Conservation (phyloP, 2,888 invertebrate genomes). For the Sarcophaga carnaria region DNA sequence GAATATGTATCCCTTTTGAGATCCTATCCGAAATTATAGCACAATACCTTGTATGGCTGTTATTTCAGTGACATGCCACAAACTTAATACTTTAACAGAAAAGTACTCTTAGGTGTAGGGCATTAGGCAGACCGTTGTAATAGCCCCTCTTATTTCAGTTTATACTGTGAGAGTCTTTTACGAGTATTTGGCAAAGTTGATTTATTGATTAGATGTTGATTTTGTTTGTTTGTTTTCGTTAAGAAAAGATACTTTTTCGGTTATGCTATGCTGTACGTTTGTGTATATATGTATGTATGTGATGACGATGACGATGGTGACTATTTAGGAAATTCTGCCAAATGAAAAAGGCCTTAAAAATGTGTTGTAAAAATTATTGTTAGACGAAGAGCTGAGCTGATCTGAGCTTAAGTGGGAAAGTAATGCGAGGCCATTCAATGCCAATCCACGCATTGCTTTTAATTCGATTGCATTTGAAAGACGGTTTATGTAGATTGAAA, state of each 20-base stretch:
- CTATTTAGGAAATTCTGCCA: conserved; percentile 43
- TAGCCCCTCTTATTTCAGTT: too few species aligned
- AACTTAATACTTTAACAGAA: too few species aligned
- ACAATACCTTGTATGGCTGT: too few species aligned
- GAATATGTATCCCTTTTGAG: too few species aligned
- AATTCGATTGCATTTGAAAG: neutral
- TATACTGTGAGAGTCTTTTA: conserved; percentile 10
- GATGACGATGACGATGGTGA: neutral
- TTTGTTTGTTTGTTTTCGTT: conserved; percentile 22
- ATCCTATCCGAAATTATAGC: too few species aligned
- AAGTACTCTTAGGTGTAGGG: too few species aligned
- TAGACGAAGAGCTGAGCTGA: conserved; percentile 10
- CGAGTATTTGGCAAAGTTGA: conserved; percentile 64
- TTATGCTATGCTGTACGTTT: neutral
- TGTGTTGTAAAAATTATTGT: conserved; percentile 66
- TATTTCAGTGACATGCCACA: too few species aligned
- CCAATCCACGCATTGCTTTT: too few species aligned
- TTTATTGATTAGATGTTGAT: conserved; percentile 64
- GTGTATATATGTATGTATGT: too few species aligned
- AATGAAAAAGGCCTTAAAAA: conserved; percentile 64
- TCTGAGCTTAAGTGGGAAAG: conserved; percentile 43
- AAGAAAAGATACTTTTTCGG: conserved; percentile 43
- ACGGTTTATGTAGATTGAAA: conserved; percentile 67
- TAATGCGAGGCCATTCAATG: neutral
- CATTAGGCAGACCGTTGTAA: too few species aligned